Evolutionary conservation across 2,113 vertebrate species (phyloP).

Genomic region (Zingel zingel): DNA sequence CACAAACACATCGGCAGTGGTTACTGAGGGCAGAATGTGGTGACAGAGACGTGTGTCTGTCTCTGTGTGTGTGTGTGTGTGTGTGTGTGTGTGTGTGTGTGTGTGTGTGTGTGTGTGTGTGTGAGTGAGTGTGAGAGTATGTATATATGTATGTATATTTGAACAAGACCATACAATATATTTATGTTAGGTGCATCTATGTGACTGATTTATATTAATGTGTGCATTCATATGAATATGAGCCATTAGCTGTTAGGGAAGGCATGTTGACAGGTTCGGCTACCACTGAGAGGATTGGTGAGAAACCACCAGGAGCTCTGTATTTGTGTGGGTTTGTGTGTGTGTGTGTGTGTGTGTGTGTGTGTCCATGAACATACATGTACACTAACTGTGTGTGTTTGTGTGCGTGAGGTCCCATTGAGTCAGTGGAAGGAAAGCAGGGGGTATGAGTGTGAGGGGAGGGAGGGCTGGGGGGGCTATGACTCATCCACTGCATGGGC

Average conservation of each 20-base stretch:
- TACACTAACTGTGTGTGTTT: conserved; percentile 42
- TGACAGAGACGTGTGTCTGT: not conserved
- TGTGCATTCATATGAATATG: conserved; percentile 23
- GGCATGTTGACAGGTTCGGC: conserved; percentile 70
- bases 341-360: conserved; percentile 29
- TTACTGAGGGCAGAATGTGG: not conserved
- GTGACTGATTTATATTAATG: not conserved
- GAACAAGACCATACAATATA: not conserved
- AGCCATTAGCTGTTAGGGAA: conserved; percentile 60
- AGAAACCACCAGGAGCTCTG: conserved; percentile 51
- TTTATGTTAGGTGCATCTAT: not conserved
- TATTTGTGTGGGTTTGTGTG: conserved; percentile 36
- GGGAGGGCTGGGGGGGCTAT: conserved; percentile 60
- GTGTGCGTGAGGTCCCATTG: conserved; percentile 64
- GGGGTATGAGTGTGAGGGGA: conserved; percentile 63
- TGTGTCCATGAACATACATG: not conserved
- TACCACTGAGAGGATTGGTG: conserved; percentile 61
- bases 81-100: not conserved
- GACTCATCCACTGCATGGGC: conserved; percentile 81
- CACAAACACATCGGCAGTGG: not conserved
- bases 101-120: not conserved
- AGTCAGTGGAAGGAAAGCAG: conserved; percentile 68
- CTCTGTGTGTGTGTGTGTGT: no score
- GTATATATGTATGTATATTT: not conserved
- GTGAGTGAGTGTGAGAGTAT: no score